Evolutionary conservation across 2,888 invertebrate genomes (phyloP).

Genomic region (Ichneumoninae sp.): DNA sequence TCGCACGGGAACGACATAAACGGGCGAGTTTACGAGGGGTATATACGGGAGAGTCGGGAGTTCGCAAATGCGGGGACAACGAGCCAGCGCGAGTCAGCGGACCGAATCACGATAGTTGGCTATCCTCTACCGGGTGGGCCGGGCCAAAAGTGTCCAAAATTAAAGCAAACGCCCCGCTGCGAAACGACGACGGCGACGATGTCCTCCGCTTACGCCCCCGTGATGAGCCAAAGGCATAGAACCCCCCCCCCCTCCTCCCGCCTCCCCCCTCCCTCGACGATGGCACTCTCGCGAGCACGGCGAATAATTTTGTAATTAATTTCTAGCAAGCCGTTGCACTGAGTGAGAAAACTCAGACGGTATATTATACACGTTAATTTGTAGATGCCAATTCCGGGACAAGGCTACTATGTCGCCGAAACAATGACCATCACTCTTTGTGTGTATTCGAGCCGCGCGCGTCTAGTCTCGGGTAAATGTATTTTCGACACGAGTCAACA

Average conservation of each 20-base stretch:
- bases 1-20: constrained; percentile 61
- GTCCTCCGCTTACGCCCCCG: constrained; percentile 40
- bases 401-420: background rate
- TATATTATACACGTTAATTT: constrained; percentile 65
- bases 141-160: constrained; percentile 71
- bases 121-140: constrained; percentile 71
- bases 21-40: constrained; percentile 58
- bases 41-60: constrained; percentile 45
- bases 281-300: constrained; percentile 49
- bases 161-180: constrained; percentile 68
- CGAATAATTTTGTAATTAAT: constrained; percentile 78
- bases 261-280: constrained; percentile 29
- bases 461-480: background rate
- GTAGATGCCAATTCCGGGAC: background rate
- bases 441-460: background rate
- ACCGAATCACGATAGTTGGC: constrained; percentile 72
- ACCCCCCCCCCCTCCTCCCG: background rate
- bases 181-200: constrained; percentile 54
- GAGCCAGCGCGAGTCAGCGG: constrained; percentile 68
- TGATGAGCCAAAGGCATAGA: constrained; percentile 35
- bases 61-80: constrained; percentile 62
- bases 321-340: constrained; percentile 69
- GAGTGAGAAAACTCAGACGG: constrained; percentile 60
- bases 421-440: background rate
- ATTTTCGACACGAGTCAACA: background rate